A percentile compares a stretch with the other conserved stretches of the same genome.
Conservation (phyloP, 2,888 invertebrate species). For the Hemicrepidius hirtus region DNA sequence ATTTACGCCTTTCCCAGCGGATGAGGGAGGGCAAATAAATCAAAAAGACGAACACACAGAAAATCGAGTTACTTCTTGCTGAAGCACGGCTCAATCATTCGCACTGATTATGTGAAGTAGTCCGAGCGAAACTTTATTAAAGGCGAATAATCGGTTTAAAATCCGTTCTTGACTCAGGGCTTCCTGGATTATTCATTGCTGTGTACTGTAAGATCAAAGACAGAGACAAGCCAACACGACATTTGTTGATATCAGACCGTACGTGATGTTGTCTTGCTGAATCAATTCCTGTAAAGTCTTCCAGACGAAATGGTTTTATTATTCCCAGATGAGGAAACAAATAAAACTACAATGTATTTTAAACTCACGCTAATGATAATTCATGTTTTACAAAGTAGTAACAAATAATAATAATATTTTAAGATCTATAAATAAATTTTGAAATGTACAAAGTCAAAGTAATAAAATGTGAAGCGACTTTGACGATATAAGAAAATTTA, state of each 20-base stretch:
- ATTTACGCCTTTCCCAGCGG: conserved; percentile 12
- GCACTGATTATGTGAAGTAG: conserved; percentile 40
- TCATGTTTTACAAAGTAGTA: not conserved
- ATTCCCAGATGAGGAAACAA: too few relatives aligned
- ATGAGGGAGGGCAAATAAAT: conserved; percentile 39
- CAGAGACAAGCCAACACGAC: not conserved
- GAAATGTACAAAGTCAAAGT: not conserved
- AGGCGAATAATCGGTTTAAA: conserved; percentile 46
- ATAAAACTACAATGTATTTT: not conserved
- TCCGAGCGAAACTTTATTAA: conserved; percentile 44
- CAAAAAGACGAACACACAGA: conserved; percentile 37
- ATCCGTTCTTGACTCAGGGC: conserved; percentile 29
- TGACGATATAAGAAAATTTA: conserved; percentile 26
- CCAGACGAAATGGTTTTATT: too few relatives aligned
- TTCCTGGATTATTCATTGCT: conserved; percentile 14
- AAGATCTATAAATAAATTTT: conserved; percentile 21
- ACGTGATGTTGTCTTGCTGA: too few relatives aligned
- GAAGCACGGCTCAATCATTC: conserved; percentile 42
- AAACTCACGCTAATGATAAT: not conserved
- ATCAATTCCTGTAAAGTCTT: too few relatives aligned
- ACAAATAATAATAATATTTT: not conserved
- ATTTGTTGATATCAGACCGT: not conserved
- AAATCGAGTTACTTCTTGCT: conserved; percentile 42
- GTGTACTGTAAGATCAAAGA: not conserved
- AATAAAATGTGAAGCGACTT: conserved; percentile 14